Conservation (phyloP, 2,797 vertebrate genomes). For the Bryconaethiops microstoma region DNA sequence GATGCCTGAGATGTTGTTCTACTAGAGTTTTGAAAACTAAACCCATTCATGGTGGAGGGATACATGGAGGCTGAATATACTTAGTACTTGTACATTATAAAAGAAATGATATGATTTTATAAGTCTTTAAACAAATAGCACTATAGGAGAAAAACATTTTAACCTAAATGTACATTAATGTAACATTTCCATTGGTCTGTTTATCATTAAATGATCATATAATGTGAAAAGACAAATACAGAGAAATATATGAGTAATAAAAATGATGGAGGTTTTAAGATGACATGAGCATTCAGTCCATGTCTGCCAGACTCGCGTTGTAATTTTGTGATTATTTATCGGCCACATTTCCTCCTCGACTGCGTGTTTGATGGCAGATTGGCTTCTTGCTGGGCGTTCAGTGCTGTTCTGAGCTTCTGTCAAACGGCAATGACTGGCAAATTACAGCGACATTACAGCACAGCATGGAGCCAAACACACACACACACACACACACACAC, state of each 20-base stretch:
- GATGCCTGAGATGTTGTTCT: too few species aligned
- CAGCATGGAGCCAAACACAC: slow-evolving; percentile 49
- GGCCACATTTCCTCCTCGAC: neutral
- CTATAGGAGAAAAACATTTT: too few species aligned
- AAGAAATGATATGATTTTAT: too few species aligned
- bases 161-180: too few species aligned
- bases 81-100: too few species aligned
- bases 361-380: slow-evolving; percentile 12
- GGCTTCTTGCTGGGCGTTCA: slow-evolving; percentile 41
- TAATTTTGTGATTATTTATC: slow-evolving; percentile 37
- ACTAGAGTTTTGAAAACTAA: too few species aligned
- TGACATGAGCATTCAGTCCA: neutral
- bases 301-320: neutral
- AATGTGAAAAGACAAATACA: neutral
- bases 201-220: neutral
- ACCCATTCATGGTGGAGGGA: too few species aligned
- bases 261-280: too few species aligned
- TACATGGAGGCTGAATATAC: too few species aligned
- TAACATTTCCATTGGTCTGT: too few species aligned
- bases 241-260: too few species aligned
- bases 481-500: neutral
- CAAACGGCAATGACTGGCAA: slow-evolving; percentile 45
- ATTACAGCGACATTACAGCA: slow-evolving; percentile 54
- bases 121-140: too few species aligned
- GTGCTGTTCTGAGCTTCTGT: slow-evolving; percentile 36